Base-by-base conservation (phyloP, 2,113 vertebrate genomes). In the Sterna hirundo region DNA sequence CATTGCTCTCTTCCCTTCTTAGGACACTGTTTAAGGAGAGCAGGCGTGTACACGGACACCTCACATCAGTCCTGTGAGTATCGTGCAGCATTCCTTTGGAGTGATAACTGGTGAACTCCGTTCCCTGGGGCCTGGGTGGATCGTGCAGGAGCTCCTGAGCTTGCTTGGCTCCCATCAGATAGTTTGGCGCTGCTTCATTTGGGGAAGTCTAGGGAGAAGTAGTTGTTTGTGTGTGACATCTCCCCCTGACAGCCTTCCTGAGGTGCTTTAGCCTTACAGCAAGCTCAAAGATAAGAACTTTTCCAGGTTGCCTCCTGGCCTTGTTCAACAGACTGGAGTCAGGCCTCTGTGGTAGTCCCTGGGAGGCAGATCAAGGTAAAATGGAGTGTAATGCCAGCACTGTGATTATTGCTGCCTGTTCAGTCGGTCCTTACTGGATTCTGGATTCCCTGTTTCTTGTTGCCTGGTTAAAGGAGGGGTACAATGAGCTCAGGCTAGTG, bases 11-110 rank as follows among this genome's bases (percentile, higher is more conserved):
- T 95, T 82, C 95, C 72, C 93, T 93, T 98, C 97, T 89, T 94
- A 99, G 99, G 95, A 98, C 98, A 77, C 97, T 99, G 90, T 98
- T 99, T 81, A 98, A 98, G 93, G 99, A 99, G 97, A 99, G 98
- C 97, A 98, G 98, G 96, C 98, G 98, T 92, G 96, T 98, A 57
- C 98, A 99, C 0, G 98, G 98, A 60, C 98, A 98, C 61, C 97
- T 98, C 79, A 96, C 98, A 10, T 97, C 98, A 60, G 96, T 98
- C 94, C 97, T 97, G 99, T 99, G 97, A 99, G 99, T 99, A 96
- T 97, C 82, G 83, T 3, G 29, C 87, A 93, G 70, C 91, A 42
- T 96, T 97, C 91, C 84, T 82, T 15, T 87, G 78, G 84, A 95
- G 82, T 72, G 85, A 83, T 64, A 94, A 95, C 90, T 96, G 96